Conservation (phyloP, 2,888 invertebrate genomes). For the Heterodera filipjevi region DNA sequence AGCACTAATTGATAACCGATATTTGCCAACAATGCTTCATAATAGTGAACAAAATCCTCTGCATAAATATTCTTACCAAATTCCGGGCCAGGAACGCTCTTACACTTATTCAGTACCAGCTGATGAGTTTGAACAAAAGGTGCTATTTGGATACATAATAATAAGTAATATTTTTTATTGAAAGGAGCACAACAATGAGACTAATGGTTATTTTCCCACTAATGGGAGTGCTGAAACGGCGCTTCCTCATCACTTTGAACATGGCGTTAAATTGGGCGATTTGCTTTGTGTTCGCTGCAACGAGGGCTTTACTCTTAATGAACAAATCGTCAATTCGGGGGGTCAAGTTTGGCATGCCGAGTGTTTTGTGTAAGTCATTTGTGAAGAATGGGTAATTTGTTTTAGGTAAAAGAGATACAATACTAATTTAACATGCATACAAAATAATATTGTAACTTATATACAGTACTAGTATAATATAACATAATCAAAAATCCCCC, state of each 20-base stretch:
- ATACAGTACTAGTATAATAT: too few species aligned
- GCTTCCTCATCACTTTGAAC: conserved; percentile 31
- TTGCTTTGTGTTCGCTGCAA: conserved; percentile 73
- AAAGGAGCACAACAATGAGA: conserved; percentile 23
- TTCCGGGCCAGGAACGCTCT: conserved; percentile 22
- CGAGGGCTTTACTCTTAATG: conserved; percentile 74
- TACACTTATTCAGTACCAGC: conserved; percentile 5
- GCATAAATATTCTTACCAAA: conserved; percentile 29
- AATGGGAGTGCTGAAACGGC: conserved; percentile 17
- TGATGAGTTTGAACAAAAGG: conserved; percentile 14
- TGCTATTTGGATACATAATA: conserved; percentile 11
- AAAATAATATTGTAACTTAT: too few species aligned
- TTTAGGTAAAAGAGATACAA: not conserved
- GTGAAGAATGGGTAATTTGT: not conserved
- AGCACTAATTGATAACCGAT: too few species aligned
- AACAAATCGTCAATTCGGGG: conserved; percentile 97
- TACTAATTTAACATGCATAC: too few species aligned
- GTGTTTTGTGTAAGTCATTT: conserved; percentile 85
- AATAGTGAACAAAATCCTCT: conserved; percentile 24
- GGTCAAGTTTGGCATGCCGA: conserved; percentile 98
- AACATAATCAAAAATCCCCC: too few species aligned
- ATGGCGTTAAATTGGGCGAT: conserved; percentile 49
- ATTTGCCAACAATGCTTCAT: conserved; percentile 33
- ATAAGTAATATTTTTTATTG: not conserved
- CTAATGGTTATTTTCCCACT: not conserved